Evolutionary conservation across 2,888 invertebrate species (phyloP).

Genomic region (Anodontia alba): DNA sequence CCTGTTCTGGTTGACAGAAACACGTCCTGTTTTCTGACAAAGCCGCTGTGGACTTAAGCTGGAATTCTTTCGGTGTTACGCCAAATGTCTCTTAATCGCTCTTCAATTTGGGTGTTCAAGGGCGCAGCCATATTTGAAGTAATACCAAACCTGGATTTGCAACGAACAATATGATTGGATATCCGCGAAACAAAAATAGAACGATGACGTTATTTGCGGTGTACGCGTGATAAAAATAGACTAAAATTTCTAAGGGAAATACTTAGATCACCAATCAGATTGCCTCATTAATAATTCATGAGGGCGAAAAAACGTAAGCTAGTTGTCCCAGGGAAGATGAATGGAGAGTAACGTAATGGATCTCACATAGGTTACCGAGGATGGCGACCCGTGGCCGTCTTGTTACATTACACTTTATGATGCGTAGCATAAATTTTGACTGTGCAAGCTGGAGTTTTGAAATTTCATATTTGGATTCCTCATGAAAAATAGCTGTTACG

Average conservation of each 20-base stretch:
- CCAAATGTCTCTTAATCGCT: not conserved
- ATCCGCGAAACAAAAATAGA: not conserved
- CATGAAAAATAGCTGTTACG: too few relatives aligned
- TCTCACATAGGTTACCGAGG: not conserved
- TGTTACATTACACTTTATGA: too few relatives aligned
- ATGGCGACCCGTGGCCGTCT: too few relatives aligned
- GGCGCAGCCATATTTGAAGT: not conserved
- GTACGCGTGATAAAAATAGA: conserved; percentile 6
- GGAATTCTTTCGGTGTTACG: not conserved
- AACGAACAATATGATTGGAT: not conserved
- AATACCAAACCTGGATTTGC: not conserved
- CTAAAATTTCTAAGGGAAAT: not conserved
- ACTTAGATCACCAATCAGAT: conserved; percentile 6
- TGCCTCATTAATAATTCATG: not conserved
- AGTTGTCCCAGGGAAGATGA: not conserved
- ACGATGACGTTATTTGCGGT: not conserved
- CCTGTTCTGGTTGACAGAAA: not conserved
- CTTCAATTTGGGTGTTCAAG: not conserved
- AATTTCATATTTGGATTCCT: too few relatives aligned
- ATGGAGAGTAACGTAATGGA: not conserved
- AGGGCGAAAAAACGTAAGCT: not conserved
- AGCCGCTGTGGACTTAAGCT: not conserved
- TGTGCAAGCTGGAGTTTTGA: too few relatives aligned
- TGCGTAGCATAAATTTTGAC: too few relatives aligned
- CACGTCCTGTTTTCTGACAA: not conserved